Percentiles rank a stretch among this genome's conserved stretches.
Conservation (phyloP, 2,797 vertebrate genomes). For the Siniperca undulata region DNA sequence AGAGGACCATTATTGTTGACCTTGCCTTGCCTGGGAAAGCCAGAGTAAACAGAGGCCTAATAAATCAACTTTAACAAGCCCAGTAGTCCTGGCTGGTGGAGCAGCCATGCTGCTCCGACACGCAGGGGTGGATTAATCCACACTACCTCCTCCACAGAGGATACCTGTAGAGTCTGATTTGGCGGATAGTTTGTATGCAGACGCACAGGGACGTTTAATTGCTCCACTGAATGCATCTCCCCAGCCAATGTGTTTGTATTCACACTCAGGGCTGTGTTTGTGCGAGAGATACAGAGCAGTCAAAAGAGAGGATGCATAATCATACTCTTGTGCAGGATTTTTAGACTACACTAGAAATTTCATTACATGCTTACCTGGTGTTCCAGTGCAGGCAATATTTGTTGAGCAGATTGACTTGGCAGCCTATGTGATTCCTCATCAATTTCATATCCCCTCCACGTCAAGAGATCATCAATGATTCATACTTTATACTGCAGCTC, state of each 20-base stretch:
- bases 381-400: conserved; percentile 77
- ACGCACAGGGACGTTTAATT: conserved; percentile 83
- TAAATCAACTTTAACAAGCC: conserved; percentile 90
- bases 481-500: conserved; percentile 65
- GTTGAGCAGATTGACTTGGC: conserved; percentile 77
- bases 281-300: conserved; percentile 68
- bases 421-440: conserved; percentile 79
- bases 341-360: conserved; percentile 77
- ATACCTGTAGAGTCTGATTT: conserved; percentile 85
- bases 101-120: conserved; percentile 79
- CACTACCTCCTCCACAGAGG: conserved; percentile 76
- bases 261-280: conserved; percentile 72
- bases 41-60: conserved; percentile 87
- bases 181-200: conserved; percentile 83
- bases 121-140: conserved; percentile 81
- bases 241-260: conserved; percentile 71
- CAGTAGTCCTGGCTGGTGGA: conserved; percentile 74
- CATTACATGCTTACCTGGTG: conserved; percentile 83
- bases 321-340: conserved; percentile 74
- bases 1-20: conserved; percentile 88
- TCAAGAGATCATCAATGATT: conserved; percentile 82
- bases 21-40: conserved; percentile 86
- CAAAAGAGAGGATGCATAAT: conserved; percentile 77
- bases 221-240: conserved; percentile 82
- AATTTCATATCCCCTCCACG: conserved; percentile 75